Evolutionary conservation across 2,113 vertebrate genomes (phyloP).

Genomic region (Dasyprocta punctata): DNA sequence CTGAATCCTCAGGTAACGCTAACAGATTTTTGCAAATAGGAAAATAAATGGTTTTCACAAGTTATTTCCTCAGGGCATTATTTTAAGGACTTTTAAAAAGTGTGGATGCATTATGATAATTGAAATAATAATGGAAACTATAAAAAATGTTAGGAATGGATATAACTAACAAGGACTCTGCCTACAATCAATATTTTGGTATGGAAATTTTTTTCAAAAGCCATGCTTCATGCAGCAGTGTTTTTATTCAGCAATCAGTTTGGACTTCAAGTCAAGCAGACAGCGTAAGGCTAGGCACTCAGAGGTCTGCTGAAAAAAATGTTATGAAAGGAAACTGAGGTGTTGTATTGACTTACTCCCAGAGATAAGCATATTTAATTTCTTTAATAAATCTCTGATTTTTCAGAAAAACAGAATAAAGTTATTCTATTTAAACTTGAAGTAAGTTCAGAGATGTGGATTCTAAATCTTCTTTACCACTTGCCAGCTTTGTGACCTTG

Average conservation of each 20-base stretch:
- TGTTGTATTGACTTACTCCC: background rate
- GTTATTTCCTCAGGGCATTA: background rate
- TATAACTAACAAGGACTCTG: background rate
- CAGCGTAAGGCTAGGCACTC: background rate
- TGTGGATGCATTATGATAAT: background rate
- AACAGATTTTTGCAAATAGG: constrained; percentile 57
- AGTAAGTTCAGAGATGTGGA: background rate
- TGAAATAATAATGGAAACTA: constrained; percentile 27
- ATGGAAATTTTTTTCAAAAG: background rate
- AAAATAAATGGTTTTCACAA: constrained; percentile 50
- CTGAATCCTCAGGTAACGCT: constrained; percentile 24
- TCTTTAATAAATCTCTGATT: background rate
- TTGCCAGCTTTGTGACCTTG: background rate
- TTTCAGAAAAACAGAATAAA: background rate
- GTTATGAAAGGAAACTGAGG: background rate
- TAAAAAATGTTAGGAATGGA: constrained; percentile 1
- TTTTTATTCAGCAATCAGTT: background rate
- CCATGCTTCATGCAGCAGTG: background rate
- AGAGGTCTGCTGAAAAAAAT: background rate
- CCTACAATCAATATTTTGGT: background rate
- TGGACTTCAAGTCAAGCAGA: background rate
- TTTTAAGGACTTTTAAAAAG: background rate
- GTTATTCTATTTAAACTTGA: background rate
- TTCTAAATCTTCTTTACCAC: background rate
- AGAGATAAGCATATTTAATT: background rate